These are phyloP conservation scores for Serripes groenlandicus DNA, from an alignment of 2,888 invertebrate species.

Conservation along the genomic window DNA sequence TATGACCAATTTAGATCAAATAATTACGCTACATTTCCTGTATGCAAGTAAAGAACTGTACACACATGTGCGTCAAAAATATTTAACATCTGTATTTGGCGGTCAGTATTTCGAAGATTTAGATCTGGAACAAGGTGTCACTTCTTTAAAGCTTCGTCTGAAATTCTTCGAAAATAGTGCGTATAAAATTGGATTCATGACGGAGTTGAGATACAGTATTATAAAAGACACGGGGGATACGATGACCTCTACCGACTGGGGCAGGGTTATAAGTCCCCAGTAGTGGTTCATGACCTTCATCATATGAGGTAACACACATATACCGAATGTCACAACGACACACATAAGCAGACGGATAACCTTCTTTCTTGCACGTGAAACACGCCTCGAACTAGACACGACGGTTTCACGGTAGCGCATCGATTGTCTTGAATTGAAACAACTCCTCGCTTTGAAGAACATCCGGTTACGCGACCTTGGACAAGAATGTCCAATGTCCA, in stretches of 20 bases:
- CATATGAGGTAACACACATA: slow-evolving; percentile 96
- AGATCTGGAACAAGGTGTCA: slow-evolving; percentile 87
- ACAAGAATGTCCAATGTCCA: neutral
- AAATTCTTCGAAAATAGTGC: slow-evolving; percentile 95
- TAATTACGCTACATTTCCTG: too few relatives aligned
- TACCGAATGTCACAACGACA: slow-evolving; percentile 94
- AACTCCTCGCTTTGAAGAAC: neutral
- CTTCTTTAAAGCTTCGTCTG: slow-evolving; percentile 94
- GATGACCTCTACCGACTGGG: slow-evolving; percentile 84
- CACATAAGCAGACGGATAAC: slow-evolving; percentile 96
- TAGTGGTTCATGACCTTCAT: slow-evolving; percentile 92
- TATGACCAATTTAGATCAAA: too few relatives aligned
- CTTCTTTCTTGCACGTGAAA: slow-evolving; percentile 86
- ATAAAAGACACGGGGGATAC: slow-evolving; percentile 95
- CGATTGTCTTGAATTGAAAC: slow-evolving; percentile 11
- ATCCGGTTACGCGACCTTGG: neutral
- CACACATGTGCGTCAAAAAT: too few relatives aligned
- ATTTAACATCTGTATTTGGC: too few relatives aligned
- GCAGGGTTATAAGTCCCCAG: slow-evolving; percentile 89
- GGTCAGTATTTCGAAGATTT: slow-evolving; percentile 5
- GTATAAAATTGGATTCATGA: slow-evolving; percentile 95
- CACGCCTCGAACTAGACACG: slow-evolving; percentile 45
- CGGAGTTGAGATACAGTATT: slow-evolving; percentile 95
- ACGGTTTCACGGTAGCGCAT: slow-evolving; percentile 27
- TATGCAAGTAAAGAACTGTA: too few relatives aligned